Evolutionary conservation across 2,888 invertebrate genomes (phyloP).

Genomic region (Dynastes hyllus): DNA sequence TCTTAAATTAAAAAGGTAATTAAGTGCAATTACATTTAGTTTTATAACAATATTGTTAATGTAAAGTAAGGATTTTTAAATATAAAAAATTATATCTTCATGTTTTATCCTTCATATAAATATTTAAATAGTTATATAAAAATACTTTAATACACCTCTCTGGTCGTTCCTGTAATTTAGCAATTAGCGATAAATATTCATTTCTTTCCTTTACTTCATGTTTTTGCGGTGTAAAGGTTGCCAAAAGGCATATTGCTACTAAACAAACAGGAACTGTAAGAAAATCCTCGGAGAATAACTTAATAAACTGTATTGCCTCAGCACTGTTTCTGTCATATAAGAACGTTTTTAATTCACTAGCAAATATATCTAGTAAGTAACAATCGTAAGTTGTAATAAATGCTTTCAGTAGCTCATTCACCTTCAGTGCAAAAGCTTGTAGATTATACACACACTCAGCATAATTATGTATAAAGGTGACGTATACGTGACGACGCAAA

Average conservation of each 20-base stretch:
- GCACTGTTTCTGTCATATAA: neutral
- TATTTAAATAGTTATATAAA: neutral
- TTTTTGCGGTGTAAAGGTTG: neutral
- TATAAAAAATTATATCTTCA: too few species aligned
- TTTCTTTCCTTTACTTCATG: neutral
- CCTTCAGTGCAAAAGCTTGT: neutral
- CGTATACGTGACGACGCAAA: neutral
- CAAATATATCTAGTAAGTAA: constrained; percentile 1
- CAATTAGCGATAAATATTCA: neutral
- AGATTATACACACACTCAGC: constrained; percentile 16
- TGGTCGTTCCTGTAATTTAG: neutral
- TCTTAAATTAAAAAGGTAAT: too few species aligned
- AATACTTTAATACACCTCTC: neutral
- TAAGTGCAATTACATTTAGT: too few species aligned
- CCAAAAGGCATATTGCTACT: constrained; percentile 10
- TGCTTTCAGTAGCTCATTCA: neutral
- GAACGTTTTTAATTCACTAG: neutral
- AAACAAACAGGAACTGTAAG: neutral
- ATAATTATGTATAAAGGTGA: neutral
- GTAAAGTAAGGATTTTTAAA: too few species aligned
- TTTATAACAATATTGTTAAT: too few species aligned
- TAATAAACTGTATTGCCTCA: constrained; percentile 7
- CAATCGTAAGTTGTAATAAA: neutral
- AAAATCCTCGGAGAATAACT: neutral
- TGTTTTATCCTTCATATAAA: too few species aligned